Conservation (phyloP, 2,113 vertebrate genomes). For the Myotis brandtii region DNA sequence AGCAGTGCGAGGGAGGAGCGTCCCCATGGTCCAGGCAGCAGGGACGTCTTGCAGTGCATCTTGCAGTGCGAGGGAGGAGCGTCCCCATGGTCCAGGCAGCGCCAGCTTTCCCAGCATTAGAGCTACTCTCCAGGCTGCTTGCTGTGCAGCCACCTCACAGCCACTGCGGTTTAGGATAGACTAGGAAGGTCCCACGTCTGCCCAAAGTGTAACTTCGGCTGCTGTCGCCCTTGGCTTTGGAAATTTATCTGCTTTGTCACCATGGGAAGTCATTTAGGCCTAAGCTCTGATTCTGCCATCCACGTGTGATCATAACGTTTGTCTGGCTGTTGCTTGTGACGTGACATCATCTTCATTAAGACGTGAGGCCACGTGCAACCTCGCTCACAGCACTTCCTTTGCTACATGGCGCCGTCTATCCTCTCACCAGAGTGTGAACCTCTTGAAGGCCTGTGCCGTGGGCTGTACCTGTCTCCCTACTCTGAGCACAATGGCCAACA, state of each 20-base stretch:
- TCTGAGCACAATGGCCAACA: too few relatives aligned
- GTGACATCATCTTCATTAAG: neutral
- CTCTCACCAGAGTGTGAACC: too few relatives aligned
- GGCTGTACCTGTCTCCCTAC: too few relatives aligned
- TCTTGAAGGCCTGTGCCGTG: too few relatives aligned
- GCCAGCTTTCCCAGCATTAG: neutral
- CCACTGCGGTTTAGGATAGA: neutral
- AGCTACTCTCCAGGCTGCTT: neutral
- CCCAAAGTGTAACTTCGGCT: neutral
- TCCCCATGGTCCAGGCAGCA: too few relatives aligned
- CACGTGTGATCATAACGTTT: accelerated
- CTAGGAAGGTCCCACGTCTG: neutral
- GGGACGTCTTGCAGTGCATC: accelerated
- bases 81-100: neutral
- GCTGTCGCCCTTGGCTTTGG: neutral
- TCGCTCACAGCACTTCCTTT: too few relatives aligned
- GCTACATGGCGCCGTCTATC: too few relatives aligned
- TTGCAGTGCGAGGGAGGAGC: neutral
- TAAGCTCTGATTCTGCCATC: neutral
- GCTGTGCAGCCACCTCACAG: too few relatives aligned
- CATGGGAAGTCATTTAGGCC: neutral
- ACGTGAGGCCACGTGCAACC: too few relatives aligned
- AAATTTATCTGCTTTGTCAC: neutral
- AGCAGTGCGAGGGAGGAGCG: neutral
- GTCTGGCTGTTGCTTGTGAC: neutral